Conservation (phyloP, 2,113 vertebrate species). For the Spea bombifrons region DNA sequence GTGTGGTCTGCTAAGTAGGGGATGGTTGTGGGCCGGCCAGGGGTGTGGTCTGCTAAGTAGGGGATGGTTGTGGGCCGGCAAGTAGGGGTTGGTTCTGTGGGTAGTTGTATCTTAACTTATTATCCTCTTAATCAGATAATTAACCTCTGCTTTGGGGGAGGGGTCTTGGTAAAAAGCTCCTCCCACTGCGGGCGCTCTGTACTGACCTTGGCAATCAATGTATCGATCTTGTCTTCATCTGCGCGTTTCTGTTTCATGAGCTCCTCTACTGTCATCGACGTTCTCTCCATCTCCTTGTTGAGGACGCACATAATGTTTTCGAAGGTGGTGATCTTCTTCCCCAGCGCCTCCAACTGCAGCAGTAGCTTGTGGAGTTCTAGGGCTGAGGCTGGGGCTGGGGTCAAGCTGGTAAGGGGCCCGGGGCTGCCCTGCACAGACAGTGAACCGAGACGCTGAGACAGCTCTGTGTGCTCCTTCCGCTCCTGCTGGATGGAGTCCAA, state of each 20-base stretch:
- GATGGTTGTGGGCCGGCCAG: too few relatives aligned
- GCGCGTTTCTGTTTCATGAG: slow-evolving; percentile 77
- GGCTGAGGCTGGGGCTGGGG: slow-evolving; percentile 32
- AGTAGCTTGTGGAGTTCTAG: slow-evolving; percentile 66
- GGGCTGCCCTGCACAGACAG: slow-evolving; percentile 44
- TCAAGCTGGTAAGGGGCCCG: not conserved
- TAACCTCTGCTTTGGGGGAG: not conserved
- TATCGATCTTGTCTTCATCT: slow-evolving; percentile 86
- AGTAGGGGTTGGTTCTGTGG: fast-evolving
- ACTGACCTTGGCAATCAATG: slow-evolving; percentile 77
- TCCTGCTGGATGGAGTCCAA: slow-evolving; percentile 65
- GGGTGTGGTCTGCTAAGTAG: too few relatives aligned
- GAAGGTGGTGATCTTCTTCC: slow-evolving; percentile 78
- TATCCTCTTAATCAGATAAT: not conserved
- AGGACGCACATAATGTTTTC: slow-evolving; percentile 90
- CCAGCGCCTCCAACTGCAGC: slow-evolving; percentile 74
- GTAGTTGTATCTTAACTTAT: not conserved
- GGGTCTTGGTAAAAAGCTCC: too few relatives aligned
- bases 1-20: too few relatives aligned
- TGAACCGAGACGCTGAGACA: slow-evolving; percentile 27
- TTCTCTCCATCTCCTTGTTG: slow-evolving; percentile 86
- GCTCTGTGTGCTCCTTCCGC: slow-evolving; percentile 38
- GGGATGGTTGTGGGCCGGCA: too few relatives aligned
- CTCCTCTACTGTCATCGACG: slow-evolving; percentile 73
- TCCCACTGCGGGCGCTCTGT: not conserved